phyloP scores from a whole-genome alignment of 2,888 invertebrate genomes.

The Yponomeuta sedellus region DNA sequence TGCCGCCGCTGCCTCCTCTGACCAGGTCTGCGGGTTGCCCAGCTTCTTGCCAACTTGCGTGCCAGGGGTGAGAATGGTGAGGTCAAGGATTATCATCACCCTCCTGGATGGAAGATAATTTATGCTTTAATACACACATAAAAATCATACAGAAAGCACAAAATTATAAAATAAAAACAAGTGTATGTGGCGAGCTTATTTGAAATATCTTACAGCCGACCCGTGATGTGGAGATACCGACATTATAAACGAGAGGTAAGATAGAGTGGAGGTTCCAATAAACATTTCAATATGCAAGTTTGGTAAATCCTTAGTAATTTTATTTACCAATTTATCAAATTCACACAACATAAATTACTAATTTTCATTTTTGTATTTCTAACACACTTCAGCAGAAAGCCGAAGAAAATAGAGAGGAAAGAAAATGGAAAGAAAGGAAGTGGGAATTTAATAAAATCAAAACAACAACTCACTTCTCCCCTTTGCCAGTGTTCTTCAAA shows the following conservation, averaged over 20 bases:
- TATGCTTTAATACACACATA: too few relatives aligned
- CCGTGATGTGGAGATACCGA: too few relatives aligned
- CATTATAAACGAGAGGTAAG: too few relatives aligned
- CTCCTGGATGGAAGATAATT: slow-evolving; percentile 79
- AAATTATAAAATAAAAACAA: too few relatives aligned
- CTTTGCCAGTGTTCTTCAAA: slow-evolving; percentile 83
- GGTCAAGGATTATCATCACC: slow-evolving; percentile 88
- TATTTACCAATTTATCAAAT: neutral
- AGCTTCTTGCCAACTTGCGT: slow-evolving; percentile 83
- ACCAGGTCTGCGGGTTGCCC: slow-evolving; percentile 87
- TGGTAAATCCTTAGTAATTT: slow-evolving; percentile 20
- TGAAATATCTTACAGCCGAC: too few relatives aligned
- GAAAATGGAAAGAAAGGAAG: too few relatives aligned
- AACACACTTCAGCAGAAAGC: too few relatives aligned
- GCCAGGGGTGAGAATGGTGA: slow-evolving; percentile 85
- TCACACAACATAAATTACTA: too few relatives aligned
- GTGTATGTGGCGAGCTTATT: too few relatives aligned
- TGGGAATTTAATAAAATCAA: neutral
- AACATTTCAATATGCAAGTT: too few relatives aligned
- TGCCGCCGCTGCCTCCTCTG: slow-evolving; percentile 47
- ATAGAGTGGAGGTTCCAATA: neutral
- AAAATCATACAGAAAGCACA: too few relatives aligned
- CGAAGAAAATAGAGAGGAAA: neutral
- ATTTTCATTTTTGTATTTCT: too few relatives aligned
- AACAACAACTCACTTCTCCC: slow-evolving; percentile 78